Evolutionary conservation across 2,888 invertebrate species (phyloP).

Genomic region (Eupithecia insigniata): DNA sequence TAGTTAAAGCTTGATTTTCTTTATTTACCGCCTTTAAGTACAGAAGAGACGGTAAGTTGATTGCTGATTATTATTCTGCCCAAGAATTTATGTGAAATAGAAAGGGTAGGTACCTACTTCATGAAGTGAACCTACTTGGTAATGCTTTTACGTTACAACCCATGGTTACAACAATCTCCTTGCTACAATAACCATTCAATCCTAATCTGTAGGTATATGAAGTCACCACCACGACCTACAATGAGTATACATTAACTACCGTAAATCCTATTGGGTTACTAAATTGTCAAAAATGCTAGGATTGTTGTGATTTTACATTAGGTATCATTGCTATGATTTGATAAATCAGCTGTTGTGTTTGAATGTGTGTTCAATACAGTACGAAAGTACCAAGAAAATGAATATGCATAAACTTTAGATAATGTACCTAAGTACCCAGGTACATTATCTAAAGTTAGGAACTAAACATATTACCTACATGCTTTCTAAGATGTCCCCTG

Average conservation of each 20-base stretch:
- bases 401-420: too few relatives aligned
- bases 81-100: background rate
- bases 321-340: background rate
- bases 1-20: background rate
- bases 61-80: background rate
- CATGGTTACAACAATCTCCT: conserved; percentile 2
- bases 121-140: background rate
- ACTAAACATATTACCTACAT: too few relatives aligned
- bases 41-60: background rate
- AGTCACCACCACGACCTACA: background rate
- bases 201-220: background rate
- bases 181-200: background rate
- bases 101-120: background rate
- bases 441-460: too few relatives aligned
- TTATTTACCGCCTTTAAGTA: background rate
- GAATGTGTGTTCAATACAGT: background rate
- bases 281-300: background rate
- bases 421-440: too few relatives aligned
- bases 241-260: too few relatives aligned
- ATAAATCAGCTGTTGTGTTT: conserved; percentile 4
- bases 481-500: too few relatives aligned
- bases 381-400: too few relatives aligned
- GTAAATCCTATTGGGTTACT: background rate
- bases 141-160: background rate
- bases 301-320: background rate